Conservation (phyloP, 1,140 invertebrate species). For the Trypoxylus dichotomus region DNA sequence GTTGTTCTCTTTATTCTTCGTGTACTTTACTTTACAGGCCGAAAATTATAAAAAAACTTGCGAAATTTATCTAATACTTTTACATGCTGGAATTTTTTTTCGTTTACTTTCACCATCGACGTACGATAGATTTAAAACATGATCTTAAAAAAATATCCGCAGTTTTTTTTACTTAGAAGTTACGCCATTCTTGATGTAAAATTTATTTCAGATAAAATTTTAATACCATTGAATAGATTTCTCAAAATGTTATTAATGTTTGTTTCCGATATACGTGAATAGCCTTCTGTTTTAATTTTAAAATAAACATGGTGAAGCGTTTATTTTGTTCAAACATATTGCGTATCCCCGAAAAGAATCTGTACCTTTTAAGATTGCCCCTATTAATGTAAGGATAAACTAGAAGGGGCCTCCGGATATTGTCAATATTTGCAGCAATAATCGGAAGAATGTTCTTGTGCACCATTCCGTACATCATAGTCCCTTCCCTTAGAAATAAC, state of each 20-base stretch:
- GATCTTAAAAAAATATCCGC: no score
- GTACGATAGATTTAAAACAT: no score
- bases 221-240: not conserved
- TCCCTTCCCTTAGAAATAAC: slow-evolving; percentile 79
- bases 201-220: no score
- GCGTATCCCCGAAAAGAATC: not conserved
- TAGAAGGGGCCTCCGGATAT: slow-evolving; percentile 72
- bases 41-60: no score
- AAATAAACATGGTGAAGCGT: not conserved
- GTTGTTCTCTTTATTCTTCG: no score
- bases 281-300: not conserved
- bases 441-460: slow-evolving; percentile 84
- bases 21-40: no score
- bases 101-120: no score
- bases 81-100: no score
- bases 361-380: slow-evolving; percentile 85
- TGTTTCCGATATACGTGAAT: not conserved
- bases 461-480: slow-evolving; percentile 77
- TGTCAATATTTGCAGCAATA: slow-evolving; percentile 77
- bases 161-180: not conserved
- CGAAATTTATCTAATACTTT: no score
- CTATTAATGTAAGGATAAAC: slow-evolving; percentile 79
- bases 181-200: not conserved
- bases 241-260: not conserved
- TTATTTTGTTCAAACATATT: no score